Conservation (phyloP, 1,140 invertebrate species). For the Palaemon carinicauda region DNA sequence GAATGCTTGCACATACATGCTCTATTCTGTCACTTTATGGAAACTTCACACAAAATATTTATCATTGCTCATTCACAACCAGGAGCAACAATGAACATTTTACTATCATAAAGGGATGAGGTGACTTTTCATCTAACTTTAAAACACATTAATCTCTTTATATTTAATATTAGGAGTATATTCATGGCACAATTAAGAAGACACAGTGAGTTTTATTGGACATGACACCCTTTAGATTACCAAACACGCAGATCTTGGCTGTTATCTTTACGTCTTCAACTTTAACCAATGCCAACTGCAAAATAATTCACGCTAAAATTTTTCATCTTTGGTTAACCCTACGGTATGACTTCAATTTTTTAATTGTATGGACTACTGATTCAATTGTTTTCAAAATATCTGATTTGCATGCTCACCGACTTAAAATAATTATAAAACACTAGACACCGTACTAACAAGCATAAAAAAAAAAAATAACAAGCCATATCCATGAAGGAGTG, state of each 20-base stretch:
- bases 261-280: neutral
- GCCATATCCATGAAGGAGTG: neutral
- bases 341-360: neutral
- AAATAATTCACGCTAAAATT: neutral
- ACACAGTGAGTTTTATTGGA: constrained; percentile 60
- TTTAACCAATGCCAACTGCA: neutral
- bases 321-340: no score
- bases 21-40: neutral
- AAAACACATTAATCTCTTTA: constrained; percentile 39
- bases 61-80: constrained; percentile 26
- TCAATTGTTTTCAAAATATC: constrained; percentile 28
- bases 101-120: neutral
- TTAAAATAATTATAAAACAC: neutral
- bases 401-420: constrained; percentile 1
- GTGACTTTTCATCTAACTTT: constrained; percentile 35
- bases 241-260: constrained; percentile 39
- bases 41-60: constrained; percentile 21
- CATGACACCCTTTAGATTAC: constrained; percentile 46
- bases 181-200: constrained; percentile 61
- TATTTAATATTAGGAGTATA: constrained; percentile 55
- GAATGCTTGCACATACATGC: constrained; percentile 20
- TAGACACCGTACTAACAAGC: neutral
- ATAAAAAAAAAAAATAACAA: neutral
- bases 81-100: constrained; percentile 40
- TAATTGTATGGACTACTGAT: neutral